These are phyloP conservation scores for Odontothrips loti DNA, from an alignment of 2,888 invertebrate species.

Conservation along the genomic window DNA sequence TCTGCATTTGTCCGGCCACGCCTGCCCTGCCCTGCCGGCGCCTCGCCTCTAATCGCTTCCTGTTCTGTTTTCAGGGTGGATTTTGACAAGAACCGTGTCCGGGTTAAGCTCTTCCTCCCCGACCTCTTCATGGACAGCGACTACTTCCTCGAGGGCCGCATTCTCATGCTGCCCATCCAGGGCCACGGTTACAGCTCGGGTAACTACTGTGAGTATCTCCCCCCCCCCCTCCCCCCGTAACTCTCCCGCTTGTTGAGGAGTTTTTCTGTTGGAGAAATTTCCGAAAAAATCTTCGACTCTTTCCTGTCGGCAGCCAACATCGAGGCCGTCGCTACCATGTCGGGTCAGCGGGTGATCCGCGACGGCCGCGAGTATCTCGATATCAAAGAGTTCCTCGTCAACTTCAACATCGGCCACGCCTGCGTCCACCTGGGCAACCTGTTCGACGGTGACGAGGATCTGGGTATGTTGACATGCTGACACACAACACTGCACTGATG, in stretches of 20 bases:
- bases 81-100: constrained; percentile 54
- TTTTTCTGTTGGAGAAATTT: not conserved
- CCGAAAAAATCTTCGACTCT: no score
- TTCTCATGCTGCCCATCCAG: constrained; percentile 68
- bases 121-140: constrained; percentile 59
- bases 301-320: constrained; percentile 56
- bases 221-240: not conserved
- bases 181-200: constrained; percentile 64
- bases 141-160: constrained; percentile 63
- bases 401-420: constrained; percentile 63
- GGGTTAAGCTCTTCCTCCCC: constrained; percentile 60
- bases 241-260: no score
- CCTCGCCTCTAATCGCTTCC: constrained; percentile 37
- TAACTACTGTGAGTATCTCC: constrained; percentile 60
- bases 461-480: constrained; percentile 50
- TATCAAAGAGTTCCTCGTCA: constrained; percentile 60
- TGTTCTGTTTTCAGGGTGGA: constrained; percentile 51
- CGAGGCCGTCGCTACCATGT: constrained; percentile 58
- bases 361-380: constrained; percentile 53
- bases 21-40: no score
- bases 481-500: not conserved
- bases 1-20: no score
- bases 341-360: constrained; percentile 54
- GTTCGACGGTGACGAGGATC: constrained; percentile 64
- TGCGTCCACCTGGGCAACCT: constrained; percentile 64